These are phyloP conservation scores for Tipula helvola DNA, from an alignment of 2,888 invertebrate genomes.

Conservation along the genomic window DNA sequence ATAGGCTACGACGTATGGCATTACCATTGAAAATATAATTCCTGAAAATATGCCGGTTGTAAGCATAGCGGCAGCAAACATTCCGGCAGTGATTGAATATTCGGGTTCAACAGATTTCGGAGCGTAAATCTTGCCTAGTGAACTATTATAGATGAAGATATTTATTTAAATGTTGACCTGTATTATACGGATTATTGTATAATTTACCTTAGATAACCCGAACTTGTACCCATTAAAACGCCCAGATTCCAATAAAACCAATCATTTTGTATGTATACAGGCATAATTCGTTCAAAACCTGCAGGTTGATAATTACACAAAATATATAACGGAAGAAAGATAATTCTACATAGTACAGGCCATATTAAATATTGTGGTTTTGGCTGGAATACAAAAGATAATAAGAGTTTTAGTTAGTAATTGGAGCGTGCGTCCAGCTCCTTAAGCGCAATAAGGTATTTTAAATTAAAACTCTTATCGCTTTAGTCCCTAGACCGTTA, in stretches of 20 bases:
- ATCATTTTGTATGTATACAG: slow-evolving; percentile 67
- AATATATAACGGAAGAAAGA: slow-evolving; percentile 82
- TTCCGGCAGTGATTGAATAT: slow-evolving; percentile 77
- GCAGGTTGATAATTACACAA: slow-evolving; percentile 77
- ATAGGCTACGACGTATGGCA: slow-evolving; percentile 45
- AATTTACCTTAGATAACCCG: slow-evolving; percentile 80
- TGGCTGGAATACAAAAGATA: slow-evolving; percentile 45
- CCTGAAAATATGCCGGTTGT: slow-evolving; percentile 81
- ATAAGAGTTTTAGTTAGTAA: neutral
- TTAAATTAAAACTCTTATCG: neutral
- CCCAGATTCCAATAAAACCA: slow-evolving; percentile 66
- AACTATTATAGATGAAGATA: slow-evolving; percentile 38
- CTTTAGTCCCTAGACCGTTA: neutral
- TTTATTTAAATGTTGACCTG: slow-evolving; percentile 12
- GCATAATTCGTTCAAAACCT: slow-evolving; percentile 43
- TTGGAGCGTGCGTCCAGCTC: no score
- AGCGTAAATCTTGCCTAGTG: slow-evolving; percentile 36
- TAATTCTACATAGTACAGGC: slow-evolving; percentile 53
- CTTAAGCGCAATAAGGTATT: no score
- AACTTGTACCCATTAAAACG: slow-evolving; percentile 67
- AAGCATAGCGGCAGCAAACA: slow-evolving; percentile 89
- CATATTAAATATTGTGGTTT: slow-evolving; percentile 61
- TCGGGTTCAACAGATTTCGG: slow-evolving; percentile 59
- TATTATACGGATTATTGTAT: neutral
- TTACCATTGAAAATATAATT: slow-evolving; percentile 59